These are phyloP conservation scores for Hozukius guyotensis DNA, from an alignment of 2,797 vertebrate species.

Conservation along the genomic window DNA sequence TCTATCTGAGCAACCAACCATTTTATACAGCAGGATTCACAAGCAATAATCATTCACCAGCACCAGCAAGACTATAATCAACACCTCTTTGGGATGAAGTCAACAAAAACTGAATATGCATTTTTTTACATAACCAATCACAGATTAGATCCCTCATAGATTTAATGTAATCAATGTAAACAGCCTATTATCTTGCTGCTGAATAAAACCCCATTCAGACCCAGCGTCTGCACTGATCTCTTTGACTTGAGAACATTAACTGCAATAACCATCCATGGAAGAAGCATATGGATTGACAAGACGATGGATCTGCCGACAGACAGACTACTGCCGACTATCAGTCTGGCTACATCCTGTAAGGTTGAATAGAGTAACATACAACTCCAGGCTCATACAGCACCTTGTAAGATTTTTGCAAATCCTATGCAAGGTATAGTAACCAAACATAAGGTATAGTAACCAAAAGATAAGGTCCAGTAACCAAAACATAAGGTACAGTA, in stretches of 20 bases:
- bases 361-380: no score
- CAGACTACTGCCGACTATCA: background rate
- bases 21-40: background rate
- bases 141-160: background rate
- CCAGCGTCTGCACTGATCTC: background rate
- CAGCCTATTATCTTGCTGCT: background rate
- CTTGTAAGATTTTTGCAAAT: no score
- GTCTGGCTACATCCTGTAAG: no score
- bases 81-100: background rate
- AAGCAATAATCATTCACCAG: background rate
- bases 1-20: background rate
- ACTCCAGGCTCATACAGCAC: no score
- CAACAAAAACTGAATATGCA: background rate
- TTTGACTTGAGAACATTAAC: background rate
- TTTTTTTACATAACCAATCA: background rate
- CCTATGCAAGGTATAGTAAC: no score
- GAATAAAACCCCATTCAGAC: background rate
- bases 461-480: no score
- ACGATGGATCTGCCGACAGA: background rate
- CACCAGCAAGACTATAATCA: background rate
- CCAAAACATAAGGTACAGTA: no score
- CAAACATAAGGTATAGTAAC: no score
- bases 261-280: background rate
- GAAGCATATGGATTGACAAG: background rate
- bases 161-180: background rate